phyloP scores from a whole-genome alignment of 2,797 vertebrate species.

The Sarcoramphus papa region DNA sequence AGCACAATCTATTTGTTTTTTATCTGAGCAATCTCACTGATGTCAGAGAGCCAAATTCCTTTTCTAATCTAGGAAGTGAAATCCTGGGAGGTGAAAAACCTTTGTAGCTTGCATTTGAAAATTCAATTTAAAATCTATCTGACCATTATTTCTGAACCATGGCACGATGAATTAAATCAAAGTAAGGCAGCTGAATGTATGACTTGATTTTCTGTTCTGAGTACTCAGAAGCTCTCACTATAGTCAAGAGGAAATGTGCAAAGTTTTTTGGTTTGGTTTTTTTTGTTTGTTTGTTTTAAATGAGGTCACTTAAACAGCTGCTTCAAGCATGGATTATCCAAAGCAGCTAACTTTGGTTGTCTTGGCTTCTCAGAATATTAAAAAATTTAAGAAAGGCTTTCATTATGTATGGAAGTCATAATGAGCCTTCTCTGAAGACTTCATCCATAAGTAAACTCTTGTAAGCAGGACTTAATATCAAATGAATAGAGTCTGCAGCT shows the following conservation, averaged over 20 bases:
- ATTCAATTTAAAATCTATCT: slow-evolving; percentile 13
- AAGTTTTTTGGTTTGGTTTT: not conserved
- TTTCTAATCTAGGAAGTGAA: not conserved
- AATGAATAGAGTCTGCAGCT: not conserved
- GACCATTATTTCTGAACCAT: not conserved
- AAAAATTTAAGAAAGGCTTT: slow-evolving; percentile 9
- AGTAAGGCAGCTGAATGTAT: not conserved
- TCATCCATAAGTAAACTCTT: slow-evolving; percentile 32
- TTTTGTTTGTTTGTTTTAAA: not conserved
- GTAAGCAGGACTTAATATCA: slow-evolving; percentile 9
- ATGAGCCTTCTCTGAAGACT: slow-evolving; percentile 17
- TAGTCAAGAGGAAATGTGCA: not conserved
- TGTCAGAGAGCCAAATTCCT: slow-evolving; percentile 5
- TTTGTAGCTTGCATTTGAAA: slow-evolving; percentile 10
- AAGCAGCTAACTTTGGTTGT: slow-evolving; percentile 11
- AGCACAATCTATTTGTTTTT: not conserved
- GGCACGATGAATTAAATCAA: not conserved
- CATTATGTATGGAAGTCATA: slow-evolving; percentile 1
- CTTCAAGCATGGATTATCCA: not conserved
- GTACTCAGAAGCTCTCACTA: not conserved
- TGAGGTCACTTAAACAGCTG: not conserved
- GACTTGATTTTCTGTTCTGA: slow-evolving; percentile 20
- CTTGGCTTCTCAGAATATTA: slow-evolving; percentile 10
- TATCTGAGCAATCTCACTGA: not conserved
- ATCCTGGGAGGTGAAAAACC: slow-evolving; percentile 7